Conservation (phyloP, 2,888 invertebrate species). For the Aplocera efformata region DNA sequence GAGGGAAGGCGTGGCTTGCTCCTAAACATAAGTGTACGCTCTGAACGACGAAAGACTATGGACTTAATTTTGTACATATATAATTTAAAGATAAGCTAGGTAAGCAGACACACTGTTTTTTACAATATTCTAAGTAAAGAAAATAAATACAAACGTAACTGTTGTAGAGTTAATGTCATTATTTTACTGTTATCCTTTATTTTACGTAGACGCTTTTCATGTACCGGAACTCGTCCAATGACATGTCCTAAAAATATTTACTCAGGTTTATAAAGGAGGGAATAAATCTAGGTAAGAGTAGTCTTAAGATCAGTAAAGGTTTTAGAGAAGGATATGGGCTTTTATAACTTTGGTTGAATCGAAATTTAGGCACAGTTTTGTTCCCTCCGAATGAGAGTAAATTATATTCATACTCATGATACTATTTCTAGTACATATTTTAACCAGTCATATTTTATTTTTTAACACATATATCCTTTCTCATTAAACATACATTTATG, state of each 20-base stretch:
- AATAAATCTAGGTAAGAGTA: conserved; percentile 46
- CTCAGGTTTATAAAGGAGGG: conserved; percentile 46
- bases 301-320: conserved; percentile 48
- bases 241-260: conserved; percentile 32
- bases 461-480: conserved; percentile 29
- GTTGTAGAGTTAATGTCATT: conserved; percentile 71
- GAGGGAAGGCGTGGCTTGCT: conserved; percentile 48
- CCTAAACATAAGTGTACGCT: conserved; percentile 61
- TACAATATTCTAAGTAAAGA: conserved; percentile 75
- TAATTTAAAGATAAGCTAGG: conserved; percentile 62
- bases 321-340: conserved; percentile 49
- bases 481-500: conserved; percentile 50
- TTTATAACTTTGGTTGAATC: conserved; percentile 48
- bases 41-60: conserved; percentile 71
- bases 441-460: conserved; percentile 43
- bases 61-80: conserved; percentile 77
- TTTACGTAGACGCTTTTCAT: conserved; percentile 51
- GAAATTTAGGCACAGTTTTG: conserved; percentile 46
- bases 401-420: conserved; percentile 38
- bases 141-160: conserved; percentile 69
- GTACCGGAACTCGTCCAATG: conserved; percentile 33
- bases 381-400: conserved; percentile 55
- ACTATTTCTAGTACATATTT: conserved; percentile 38
- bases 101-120: conserved; percentile 77
- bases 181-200: conserved; percentile 66